A percentile compares a stretch with the other conserved stretches of the same genome.
phyloP scores from a whole-genome alignment of 1,140 invertebrate genomes.

The Papilio dardanus region DNA sequence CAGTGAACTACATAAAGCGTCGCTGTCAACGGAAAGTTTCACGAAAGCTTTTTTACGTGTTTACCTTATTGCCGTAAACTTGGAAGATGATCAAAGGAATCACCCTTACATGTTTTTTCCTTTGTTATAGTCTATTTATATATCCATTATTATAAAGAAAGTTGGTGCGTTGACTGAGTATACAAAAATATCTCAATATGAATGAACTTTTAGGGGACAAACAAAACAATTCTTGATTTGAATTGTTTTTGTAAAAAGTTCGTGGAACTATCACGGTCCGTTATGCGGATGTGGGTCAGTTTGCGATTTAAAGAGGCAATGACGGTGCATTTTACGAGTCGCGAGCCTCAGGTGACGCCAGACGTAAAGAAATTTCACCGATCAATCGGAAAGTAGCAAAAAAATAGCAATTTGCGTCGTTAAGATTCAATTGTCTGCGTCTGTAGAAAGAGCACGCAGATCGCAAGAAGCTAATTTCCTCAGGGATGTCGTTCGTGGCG shows the following conservation, averaged over 20 bases:
- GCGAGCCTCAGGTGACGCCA: slow-evolving; percentile 39
- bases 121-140: not conserved
- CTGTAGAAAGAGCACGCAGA: slow-evolving; percentile 54
- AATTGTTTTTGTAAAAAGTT: too few species aligned
- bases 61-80: slow-evolving; percentile 37
- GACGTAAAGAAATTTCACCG: slow-evolving; percentile 52
- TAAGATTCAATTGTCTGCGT: slow-evolving; percentile 61
- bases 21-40: slow-evolving; percentile 48
- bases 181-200: not conserved
- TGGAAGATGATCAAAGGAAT: slow-evolving; percentile 29
- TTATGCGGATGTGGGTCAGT: slow-evolving; percentile 48
- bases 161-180: not conserved
- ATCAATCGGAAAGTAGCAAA: slow-evolving; percentile 58
- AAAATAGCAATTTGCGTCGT: slow-evolving; percentile 63
- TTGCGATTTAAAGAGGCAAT: slow-evolving; percentile 44
- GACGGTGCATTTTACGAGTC: slow-evolving; percentile 39
- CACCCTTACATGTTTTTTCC: slow-evolving; percentile 2
- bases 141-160: not conserved
- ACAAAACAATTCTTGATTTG: slow-evolving; percentile 35
- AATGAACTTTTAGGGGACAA: not conserved
- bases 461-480: slow-evolving; percentile 72
- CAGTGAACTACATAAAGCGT: slow-evolving; percentile 44
- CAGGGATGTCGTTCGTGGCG: slow-evolving; percentile 56
- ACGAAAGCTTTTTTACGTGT: slow-evolving; percentile 43
- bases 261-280: slow-evolving; percentile 40